Evolutionary conservation across 2,797 vertebrate genomes (phyloP).

Genomic region (Triplophysa yarkandensis): DNA sequence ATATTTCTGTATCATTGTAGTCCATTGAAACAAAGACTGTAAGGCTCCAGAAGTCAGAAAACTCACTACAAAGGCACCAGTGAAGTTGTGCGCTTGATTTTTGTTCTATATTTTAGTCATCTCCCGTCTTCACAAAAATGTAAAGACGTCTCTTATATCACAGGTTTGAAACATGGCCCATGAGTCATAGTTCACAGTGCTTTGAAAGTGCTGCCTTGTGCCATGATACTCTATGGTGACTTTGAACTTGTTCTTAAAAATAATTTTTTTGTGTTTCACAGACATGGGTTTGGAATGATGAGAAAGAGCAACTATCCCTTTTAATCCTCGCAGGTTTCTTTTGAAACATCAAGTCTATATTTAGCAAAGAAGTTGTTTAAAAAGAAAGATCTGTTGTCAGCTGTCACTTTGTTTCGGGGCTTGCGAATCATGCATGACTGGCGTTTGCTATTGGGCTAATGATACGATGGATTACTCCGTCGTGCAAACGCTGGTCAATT

Average conservation of each 20-base stretch:
- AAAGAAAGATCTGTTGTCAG: slow-evolving; percentile 24
- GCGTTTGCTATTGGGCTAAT: slow-evolving; percentile 32
- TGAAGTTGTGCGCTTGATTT: not conserved
- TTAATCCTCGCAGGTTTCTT: not conserved
- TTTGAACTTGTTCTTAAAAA: not conserved
- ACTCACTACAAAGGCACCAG: not conserved
- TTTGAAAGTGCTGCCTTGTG: not conserved
- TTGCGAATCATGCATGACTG: slow-evolving; percentile 33
- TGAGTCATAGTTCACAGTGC: not conserved
- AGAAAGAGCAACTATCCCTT: not conserved
- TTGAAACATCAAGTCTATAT: not conserved
- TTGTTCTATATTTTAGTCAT: not conserved
- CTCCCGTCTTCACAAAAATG: not conserved
- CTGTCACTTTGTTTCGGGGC: slow-evolving; percentile 37
- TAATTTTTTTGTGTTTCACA: not conserved
- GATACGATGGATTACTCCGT: slow-evolving; percentile 43
- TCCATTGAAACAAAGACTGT: not conserved
- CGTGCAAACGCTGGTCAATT: slow-evolving; percentile 33
- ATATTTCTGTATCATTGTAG: too few relatives aligned
- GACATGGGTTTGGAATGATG: not conserved
- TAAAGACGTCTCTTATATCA: not conserved
- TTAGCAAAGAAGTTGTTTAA: not conserved
- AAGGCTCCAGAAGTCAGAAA: not conserved
- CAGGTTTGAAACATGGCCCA: not conserved
- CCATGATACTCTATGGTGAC: not conserved